Evolutionary conservation across 92 coral and sea anemone genomes (phyloP).

Genomic region (Phenganax stokvisi): DNA sequence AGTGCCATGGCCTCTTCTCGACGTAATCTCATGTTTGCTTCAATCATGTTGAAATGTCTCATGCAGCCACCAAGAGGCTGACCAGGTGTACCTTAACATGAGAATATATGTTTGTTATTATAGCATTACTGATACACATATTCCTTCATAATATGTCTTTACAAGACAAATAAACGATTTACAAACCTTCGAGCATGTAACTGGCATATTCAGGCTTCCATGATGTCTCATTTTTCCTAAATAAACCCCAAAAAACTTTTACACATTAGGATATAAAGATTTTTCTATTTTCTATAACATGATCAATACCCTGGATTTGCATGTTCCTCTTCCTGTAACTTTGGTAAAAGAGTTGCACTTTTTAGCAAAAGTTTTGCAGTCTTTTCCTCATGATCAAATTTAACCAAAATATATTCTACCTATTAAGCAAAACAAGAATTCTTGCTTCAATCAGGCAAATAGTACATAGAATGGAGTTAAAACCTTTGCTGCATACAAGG

Average conservation of each 20-base stretch:
- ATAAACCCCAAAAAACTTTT: not conserved
- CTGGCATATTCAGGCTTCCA: conserved; percentile 98
- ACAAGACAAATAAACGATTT: not conserved
- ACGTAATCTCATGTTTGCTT: conserved; percentile 92
- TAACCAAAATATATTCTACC: conserved; percentile 87
- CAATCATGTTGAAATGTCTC: conserved; percentile 92
- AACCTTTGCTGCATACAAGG: no score
- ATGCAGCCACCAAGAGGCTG: conserved; percentile 92
- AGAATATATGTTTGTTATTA: not conserved
- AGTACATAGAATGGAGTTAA: no score
- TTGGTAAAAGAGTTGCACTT: conserved; percentile 59
- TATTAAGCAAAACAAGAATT: conserved; percentile 9
- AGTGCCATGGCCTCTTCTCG: conserved; percentile 56
- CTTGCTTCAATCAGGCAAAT: no score
- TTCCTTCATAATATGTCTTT: not conserved
- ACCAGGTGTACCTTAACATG: conserved; percentile 73
- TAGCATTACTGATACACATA: not conserved
- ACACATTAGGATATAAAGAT: not conserved
- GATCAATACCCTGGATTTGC: conserved; percentile 75
- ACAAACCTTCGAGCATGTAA: conserved; percentile 86
- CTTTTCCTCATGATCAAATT: conserved; percentile 86
- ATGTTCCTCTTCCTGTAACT: conserved; percentile 70
- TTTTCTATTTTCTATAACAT: not conserved
- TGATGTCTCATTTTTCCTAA: conserved; percentile 76
- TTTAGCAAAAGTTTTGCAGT: conserved; percentile 62